Base-by-base conservation (phyloP, 2,797 vertebrate species). In the Clarias fuscus region DNA sequence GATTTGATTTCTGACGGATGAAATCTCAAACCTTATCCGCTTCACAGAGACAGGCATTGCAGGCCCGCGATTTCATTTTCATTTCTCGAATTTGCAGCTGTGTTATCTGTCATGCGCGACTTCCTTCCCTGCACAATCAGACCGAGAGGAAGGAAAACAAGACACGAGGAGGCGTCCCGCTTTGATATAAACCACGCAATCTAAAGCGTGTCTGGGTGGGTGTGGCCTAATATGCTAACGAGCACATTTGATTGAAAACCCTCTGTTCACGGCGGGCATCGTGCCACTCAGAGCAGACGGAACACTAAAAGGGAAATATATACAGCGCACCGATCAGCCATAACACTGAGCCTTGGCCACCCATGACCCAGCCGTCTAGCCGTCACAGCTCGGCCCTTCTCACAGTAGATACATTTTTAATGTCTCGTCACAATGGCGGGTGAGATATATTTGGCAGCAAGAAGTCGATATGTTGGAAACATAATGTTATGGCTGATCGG, bases 1-100 rank as follows among this genome's bases (percentile, higher is more conserved):
- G 33, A 62, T 62, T 62, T n/a, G 20, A 79, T 62, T 79, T 37
- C 18, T 62, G 59, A 79, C 40, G 77, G 77, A 40, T 64, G 58
- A 40, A 79, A 80, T 79, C 18, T 79, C 61, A 79, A 79, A 61
- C 58, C 58, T 79, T 79, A 62, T 79, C 18, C 13, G 30, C 77
- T 2, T 14, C 77, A 22, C 77, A 62, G 58, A 79, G 33, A 40
- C 76, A 14, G 76, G 13, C 30, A 14, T 2, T 2, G 53, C 17
- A 61, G 77, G 40, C 62, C 62, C 43, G 77, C 58, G 40, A 62
- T 82, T 24, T 53, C 10, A 86, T 86, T 71, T 72, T 22, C 77
- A 18, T 64, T n/a, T 65, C 43, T 65, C 33, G 7, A 65, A 56
- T 82, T 37, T 22, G 56, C 77, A 62, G n/a, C 14, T 30, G 11